Base-by-base conservation (phyloP, 2,113 vertebrate species). In the Nesogale talazaci region DNA sequence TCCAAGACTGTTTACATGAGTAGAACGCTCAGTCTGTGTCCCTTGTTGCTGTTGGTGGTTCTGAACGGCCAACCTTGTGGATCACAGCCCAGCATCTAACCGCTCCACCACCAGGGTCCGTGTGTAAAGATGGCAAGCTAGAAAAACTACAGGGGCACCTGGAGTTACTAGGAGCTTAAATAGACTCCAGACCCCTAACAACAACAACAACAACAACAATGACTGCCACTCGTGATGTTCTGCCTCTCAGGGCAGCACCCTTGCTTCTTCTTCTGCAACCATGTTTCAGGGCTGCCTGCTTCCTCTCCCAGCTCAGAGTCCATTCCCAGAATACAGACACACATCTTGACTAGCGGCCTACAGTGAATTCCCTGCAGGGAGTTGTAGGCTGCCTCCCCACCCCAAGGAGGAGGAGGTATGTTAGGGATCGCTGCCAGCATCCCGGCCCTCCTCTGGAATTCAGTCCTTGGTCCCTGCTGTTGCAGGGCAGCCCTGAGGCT, bases 251-350 rank as follows among this genome's bases (percentile, higher is more conserved):
- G 38, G 27, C 65, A 9, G 4, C 0, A 7, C 17, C 59, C 31
- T 52, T 11, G 9, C 15, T 19, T 56, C 34, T 80, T 77, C 77
- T 25, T 63, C 29, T 70, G 57, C 2, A 4, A n/a, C n/a, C 14
- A 7, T 19, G 46, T 59, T 19, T 19, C 40, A 22, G 74, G 57
- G 74, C 19, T 12, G 74, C 57, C 19, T 40, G 70, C 75, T 31
- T 78, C 12, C 38, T 59, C 52, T 20, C 46, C 1, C 27, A 25
- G 6, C 36, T 31, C 38, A 69, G 76, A 80, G 40, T 11, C 2
- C 17, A 27, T 57, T 87, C 93, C 93, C 52, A 27, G 83, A 38
- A 80, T 11, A 34, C 57, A 88, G 88, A 86, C n/a, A 61, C 29
- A 10, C 46, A 52, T 52, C 63, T 83, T 90, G 19, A 74, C 83